Evolutionary conservation across 2,797 vertebrate species (phyloP).

Genomic region (Lerista edwardsae): DNA sequence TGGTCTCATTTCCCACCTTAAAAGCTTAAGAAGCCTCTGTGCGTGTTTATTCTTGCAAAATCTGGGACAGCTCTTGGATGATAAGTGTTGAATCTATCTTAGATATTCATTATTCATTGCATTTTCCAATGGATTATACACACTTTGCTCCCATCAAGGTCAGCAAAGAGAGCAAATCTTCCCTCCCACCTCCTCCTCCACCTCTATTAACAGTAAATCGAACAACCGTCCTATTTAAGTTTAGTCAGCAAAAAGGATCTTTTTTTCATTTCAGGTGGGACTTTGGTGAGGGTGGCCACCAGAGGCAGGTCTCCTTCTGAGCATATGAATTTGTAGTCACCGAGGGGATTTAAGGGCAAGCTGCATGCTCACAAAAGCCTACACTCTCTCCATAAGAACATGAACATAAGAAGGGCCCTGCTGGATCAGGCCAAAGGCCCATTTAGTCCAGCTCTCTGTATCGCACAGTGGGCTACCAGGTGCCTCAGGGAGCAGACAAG

Average conservation of each 20-base stretch:
- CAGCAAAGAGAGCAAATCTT: background rate
- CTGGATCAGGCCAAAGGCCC: no score
- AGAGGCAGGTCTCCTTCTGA: background rate
- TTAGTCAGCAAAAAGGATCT: background rate
- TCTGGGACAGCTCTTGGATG: slow-evolving; percentile 31
- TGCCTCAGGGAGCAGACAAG: no score
- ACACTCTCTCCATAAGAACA: no score
- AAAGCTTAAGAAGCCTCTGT: background rate
- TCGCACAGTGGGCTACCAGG: no score
- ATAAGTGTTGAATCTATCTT: slow-evolving; percentile 32
- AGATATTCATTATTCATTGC: slow-evolving; percentile 18
- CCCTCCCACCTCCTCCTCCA: background rate
- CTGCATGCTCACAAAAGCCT: no score
- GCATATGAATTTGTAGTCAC: background rate
- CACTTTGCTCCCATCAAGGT: slow-evolving; percentile 17
- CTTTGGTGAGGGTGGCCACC: background rate
- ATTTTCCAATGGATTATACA: slow-evolving; percentile 45
- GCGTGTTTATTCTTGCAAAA: background rate
- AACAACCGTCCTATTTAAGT: background rate
- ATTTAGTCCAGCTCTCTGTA: no score
- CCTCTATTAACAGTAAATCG: slow-evolving; percentile 1
- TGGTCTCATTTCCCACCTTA: background rate
- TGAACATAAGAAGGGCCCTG: no score
- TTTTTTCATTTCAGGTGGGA: background rate
- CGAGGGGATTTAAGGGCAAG: background rate